Evolutionary conservation across 2,888 invertebrate species (phyloP), one percentile per base, ranked within the genome.

Genomic region (Conchocele bisecta): DNA sequence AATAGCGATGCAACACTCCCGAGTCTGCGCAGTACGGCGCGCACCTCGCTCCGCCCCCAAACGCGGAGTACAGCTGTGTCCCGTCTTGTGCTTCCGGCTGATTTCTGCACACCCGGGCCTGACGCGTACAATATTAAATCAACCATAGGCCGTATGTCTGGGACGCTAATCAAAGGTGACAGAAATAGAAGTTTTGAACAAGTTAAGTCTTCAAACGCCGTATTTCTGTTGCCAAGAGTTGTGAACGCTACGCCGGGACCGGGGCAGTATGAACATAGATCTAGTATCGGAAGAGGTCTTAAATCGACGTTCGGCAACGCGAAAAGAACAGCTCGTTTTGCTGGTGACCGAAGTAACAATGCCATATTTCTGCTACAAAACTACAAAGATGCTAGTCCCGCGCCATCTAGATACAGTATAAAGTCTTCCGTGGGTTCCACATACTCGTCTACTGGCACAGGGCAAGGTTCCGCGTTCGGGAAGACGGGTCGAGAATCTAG

Each of bases 91-190:
- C 50, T 77, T 20, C 77, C 77, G 4, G 46, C 67, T n/a, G 77
- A 77, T 13, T 77, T 77, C 39, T 50, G 60, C n/a, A 79, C 80
- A 0, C 82, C 82, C 0, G 82, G 78, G 1, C 82, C 82, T 5
- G 78, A 76, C 31, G 64, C 72, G 9, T 82, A 82, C 44, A 80
- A 78, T 54, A 75, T 82, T 4, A 70, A 71, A 56, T 65, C 82
- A 2, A 75, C 82, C 1, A 76, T 82, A 9, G 80, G 82, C 1
- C 37, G 39, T 28, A 35, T 53, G 5, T 61, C 66, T 20, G 82
- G 67, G 5, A 66, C 75, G 4, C 33, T 69, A 2, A 79, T 82
- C 35, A 82, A 80, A 63, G 82, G 82, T 9, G 72, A 79, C 17
- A 59, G 80, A 26, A 53, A 57, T 26, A 63, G 78, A 20, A 57